Evolutionary conservation across 1,140 invertebrate genomes (phyloP).

Genomic region (Calliphora vicina): DNA sequence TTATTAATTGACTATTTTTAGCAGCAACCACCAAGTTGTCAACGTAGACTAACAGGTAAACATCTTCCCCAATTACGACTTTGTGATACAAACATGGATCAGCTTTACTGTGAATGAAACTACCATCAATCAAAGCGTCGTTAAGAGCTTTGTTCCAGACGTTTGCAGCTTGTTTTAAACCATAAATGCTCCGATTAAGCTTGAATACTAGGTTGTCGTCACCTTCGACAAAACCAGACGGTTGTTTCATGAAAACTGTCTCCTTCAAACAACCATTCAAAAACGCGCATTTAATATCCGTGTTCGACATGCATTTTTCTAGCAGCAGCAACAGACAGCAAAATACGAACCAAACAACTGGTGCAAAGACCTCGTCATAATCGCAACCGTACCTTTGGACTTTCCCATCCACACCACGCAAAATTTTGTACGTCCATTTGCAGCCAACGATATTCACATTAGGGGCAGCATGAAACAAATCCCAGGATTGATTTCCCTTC

Average conservation of each 20-base stretch:
- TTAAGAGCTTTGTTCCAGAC: constrained; percentile 50
- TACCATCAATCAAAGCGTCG: constrained; percentile 45
- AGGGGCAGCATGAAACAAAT: no score
- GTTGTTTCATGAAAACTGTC: constrained; percentile 41
- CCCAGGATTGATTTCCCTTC: constrained; percentile 38
- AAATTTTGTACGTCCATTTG: constrained; percentile 45
- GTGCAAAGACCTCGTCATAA: constrained; percentile 57
- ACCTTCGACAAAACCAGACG: constrained; percentile 51
- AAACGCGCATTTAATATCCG: constrained; percentile 27
- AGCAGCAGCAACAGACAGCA: constrained; percentile 46
- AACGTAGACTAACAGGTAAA: constrained; percentile 31
- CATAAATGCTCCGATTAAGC: constrained; percentile 49
- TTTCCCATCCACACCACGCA: constrained; percentile 42
- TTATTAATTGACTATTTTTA: constrained; percentile 21
- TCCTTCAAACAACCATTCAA: constrained; percentile 37
- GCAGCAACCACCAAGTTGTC: constrained; percentile 25
- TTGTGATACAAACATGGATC: constrained; percentile 42
- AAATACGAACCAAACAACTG: constrained; percentile 51
- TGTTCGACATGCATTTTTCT: constrained; percentile 30
- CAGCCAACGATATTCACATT: constrained; percentile 27
- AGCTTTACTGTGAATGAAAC: constrained; percentile 44
- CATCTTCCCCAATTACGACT: constrained; percentile 35
- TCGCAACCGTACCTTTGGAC: constrained; percentile 49
- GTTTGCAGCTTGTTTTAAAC: constrained; percentile 48
- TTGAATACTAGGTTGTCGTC: constrained; percentile 47